These are phyloP conservation scores for Diacarnus erythraeanus DNA, from an alignment of 37 sponge, comb jelly and placozoan genomes.

Conservation along the genomic window DNA sequence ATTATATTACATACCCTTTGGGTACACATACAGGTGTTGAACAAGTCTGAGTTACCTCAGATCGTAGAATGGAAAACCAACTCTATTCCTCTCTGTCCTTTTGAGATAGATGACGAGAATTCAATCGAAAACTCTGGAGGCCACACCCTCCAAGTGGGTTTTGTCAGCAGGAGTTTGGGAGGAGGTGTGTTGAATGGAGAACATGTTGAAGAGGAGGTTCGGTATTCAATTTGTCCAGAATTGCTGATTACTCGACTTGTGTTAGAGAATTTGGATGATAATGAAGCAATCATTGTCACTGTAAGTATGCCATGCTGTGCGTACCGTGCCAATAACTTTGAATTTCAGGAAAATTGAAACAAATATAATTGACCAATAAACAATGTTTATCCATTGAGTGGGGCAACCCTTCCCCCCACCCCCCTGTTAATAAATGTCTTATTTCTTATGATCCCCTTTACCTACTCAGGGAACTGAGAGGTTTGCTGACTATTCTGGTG, in stretches of 20 bases:
- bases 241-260: conserved; percentile 60
- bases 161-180: conserved; percentile 68
- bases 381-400: no score
- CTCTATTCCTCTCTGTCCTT: conserved; percentile 33
- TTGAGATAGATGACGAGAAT: conserved; percentile 7
- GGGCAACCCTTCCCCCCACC: no score
- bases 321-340: no score
- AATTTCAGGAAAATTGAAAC: no score
- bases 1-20: no score
- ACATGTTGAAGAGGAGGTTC: conserved; percentile 66
- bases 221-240: conserved; percentile 72
- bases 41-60: no score
- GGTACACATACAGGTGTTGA: no score
- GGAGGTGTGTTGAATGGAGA: conserved; percentile 68
- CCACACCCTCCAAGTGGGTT: conserved; percentile 71
- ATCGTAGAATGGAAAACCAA: conserved; percentile 26
- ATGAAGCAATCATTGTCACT: conserved; percentile 72
- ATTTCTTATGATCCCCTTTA: neutral
- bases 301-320: no score
- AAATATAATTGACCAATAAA: no score
- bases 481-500: conserved; percentile 57
- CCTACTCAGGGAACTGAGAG: conserved; percentile 64
- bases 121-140: conserved; percentile 52
- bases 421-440: no score
- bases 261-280: conserved; percentile 61